Evolutionary conservation across 2,888 invertebrate species (phyloP), one percentile per base, ranked within the genome.

Genomic region (Chelonus formosanus): DNA sequence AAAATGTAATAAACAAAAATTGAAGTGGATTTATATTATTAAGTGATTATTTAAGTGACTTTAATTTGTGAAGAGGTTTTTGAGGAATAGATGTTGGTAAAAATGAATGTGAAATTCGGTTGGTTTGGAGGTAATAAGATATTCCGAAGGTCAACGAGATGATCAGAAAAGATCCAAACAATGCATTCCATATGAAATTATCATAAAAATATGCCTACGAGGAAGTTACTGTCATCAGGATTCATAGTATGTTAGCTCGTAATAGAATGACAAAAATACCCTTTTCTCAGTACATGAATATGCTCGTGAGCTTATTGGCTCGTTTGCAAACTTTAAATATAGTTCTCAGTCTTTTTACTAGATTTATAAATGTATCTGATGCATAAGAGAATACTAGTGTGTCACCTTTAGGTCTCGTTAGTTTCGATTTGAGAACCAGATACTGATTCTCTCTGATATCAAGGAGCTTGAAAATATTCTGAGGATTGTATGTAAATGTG

Each of bases 401-500:
- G 36, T 53, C 7, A 34, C 7, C 43, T 58, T 20, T 8, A 35
- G 50, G 20, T 8, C 50, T 61, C 53, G 53, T 61, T 61, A 61
- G 61, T 40, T 60, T 60, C 60, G 61, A 61, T 61, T 44, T 53
- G 53, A 43, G 61, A 61, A 44, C 34, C 61, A 61, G 61, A 61
- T 61, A 61, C 43, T 53, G 61, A 61, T 61, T 61, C 40, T 53
- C 61, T 52, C 6, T 61, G 53, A 43, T 53, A 61, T 61, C 43
- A 10, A n/a, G 32, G 32, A 7, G 66, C 63, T 70, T 62, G 65
- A 67, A 70, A 71, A 71, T 71, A 71, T 71, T 68, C 68, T 64
- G 64, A 55, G 72, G 66, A 72, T 72, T 72, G 72, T 72, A 72
- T 72, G 72, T 70, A 70, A 72, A 72, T 71, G 65, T 62, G 61